Conservation (phyloP, 2,113 vertebrate species). For the Zosterops japonicus region DNA sequence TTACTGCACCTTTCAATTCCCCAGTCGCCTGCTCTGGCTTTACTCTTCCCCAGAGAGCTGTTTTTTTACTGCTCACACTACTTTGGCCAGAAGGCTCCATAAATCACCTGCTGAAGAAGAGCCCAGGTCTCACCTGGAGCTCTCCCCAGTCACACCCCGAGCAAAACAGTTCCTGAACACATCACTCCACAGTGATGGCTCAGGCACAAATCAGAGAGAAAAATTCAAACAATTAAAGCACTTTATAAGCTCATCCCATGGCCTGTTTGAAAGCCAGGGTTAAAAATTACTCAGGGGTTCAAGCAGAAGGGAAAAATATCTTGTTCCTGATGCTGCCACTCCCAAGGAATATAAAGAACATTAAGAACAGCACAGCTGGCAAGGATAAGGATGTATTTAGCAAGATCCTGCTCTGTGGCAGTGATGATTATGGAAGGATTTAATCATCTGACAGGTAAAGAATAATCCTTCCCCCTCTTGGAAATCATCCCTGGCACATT, state of each 20-base stretch:
- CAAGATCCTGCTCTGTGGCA: neutral
- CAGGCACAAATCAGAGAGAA: neutral
- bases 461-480: slow-evolving; percentile 1
- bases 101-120: slow-evolving; percentile 24
- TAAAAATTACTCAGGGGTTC: neutral
- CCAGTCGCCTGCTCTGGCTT: neutral
- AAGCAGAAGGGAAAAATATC: neutral
- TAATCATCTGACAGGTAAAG: slow-evolving; percentile 17
- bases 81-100: slow-evolving; percentile 21
- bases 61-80: slow-evolving; percentile 5
- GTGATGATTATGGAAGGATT: neutral
- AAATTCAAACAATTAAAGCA: neutral
- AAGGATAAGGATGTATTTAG: neutral
- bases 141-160: accelerated
- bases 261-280: neutral
- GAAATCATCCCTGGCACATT: neutral
- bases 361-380: neutral
- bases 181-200: accelerated
- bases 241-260: neutral
- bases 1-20: neutral
- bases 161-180: neutral
- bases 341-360: neutral
- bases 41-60: slow-evolving; percentile 14
- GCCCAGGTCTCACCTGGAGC: neutral
- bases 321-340: neutral